These are phyloP conservation scores for Zaprionus kolodkinae DNA, from an alignment of 1,140 invertebrate genomes.

Conservation along the genomic window DNA sequence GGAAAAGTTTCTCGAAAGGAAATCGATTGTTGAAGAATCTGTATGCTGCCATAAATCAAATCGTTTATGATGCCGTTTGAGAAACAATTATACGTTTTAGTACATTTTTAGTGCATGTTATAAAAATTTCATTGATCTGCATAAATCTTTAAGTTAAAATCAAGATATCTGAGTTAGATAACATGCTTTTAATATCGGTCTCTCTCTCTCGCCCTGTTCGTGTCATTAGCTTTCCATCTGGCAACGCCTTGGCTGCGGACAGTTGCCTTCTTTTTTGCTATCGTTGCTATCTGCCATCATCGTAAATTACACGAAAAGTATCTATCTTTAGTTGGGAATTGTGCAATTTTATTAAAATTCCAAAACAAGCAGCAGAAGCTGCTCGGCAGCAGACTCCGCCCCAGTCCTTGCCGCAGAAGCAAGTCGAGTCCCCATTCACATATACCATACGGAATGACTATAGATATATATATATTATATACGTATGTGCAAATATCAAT, in stretches of 20 bases:
- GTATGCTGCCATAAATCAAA: not conserved
- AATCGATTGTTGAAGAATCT: conserved; percentile 1
- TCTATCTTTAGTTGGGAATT: conserved; percentile 80
- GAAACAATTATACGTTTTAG: conserved; percentile 1
- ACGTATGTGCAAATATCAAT: conserved; percentile 8
- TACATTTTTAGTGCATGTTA: conserved; percentile 6
- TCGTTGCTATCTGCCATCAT: conserved; percentile 73
- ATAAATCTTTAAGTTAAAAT: not conserved
- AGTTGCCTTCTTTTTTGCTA: conserved; percentile 39
- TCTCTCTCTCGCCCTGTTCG: not conserved
- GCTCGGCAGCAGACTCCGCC: not conserved
- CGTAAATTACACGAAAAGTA: conserved; percentile 81
- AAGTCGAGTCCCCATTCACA: conserved; percentile 15
- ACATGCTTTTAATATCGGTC: not conserved
- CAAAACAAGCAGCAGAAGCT: conserved; percentile 53
- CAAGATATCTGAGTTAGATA: not conserved
- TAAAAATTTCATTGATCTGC: not conserved
- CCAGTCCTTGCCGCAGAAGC: not conserved
- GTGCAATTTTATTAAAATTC: conserved; percentile 81
- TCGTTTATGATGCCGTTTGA: not conserved
- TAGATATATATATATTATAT: conserved; percentile 27
- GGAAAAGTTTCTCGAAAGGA: not conserved
- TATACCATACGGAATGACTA: conserved; percentile 35
- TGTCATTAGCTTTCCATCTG: conserved; percentile 23
- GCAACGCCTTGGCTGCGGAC: conserved; percentile 21